A percentile compares a stretch with the other conserved stretches of the same genome.
Evolutionary conservation across 2,797 vertebrate genomes (phyloP).

Genomic region (Tadarida brasiliensis): DNA sequence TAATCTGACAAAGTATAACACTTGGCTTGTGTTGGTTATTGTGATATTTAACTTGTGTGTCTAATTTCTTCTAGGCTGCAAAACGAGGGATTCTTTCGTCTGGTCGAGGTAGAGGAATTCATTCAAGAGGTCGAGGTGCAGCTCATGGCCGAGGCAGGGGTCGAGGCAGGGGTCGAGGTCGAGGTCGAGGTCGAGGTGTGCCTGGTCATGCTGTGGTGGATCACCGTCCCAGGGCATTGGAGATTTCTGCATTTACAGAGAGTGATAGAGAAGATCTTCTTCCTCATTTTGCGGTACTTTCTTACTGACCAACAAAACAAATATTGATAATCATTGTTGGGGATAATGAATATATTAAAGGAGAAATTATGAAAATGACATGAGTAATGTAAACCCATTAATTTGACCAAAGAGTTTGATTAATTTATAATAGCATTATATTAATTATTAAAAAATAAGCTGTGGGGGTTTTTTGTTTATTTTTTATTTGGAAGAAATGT

Average conservation of each 20-base stretch:
- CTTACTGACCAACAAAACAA: slow-evolving; percentile 56
- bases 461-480: not conserved
- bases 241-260: slow-evolving; percentile 95
- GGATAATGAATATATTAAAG: slow-evolving; percentile 54
- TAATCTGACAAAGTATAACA: not conserved
- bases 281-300: slow-evolving; percentile 98
- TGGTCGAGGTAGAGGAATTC: slow-evolving; percentile 92
- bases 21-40: not conserved
- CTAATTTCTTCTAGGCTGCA: slow-evolving; percentile 91
- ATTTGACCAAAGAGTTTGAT: slow-evolving; percentile 49
- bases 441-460: slow-evolving; percentile 45
- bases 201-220: slow-evolving; percentile 94
- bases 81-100: slow-evolving; percentile 96
- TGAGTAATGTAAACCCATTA: slow-evolving; percentile 46
- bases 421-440: slow-evolving; percentile 12
- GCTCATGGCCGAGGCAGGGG: slow-evolving; percentile 91
- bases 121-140: slow-evolving; percentile 91
- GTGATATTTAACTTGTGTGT: not conserved
- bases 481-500: slow-evolving; percentile 31
- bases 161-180: slow-evolving; percentile 92
- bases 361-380: slow-evolving; percentile 55
- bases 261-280: slow-evolving; percentile 94
- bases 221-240: slow-evolving; percentile 94
- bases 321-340: slow-evolving; percentile 24
- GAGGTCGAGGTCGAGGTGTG: slow-evolving; percentile 85